Percentiles rank a stretch among this genome's conserved stretches.
Conservation (phyloP, 2,113 vertebrate species). For the Tyrannus savana region DNA sequence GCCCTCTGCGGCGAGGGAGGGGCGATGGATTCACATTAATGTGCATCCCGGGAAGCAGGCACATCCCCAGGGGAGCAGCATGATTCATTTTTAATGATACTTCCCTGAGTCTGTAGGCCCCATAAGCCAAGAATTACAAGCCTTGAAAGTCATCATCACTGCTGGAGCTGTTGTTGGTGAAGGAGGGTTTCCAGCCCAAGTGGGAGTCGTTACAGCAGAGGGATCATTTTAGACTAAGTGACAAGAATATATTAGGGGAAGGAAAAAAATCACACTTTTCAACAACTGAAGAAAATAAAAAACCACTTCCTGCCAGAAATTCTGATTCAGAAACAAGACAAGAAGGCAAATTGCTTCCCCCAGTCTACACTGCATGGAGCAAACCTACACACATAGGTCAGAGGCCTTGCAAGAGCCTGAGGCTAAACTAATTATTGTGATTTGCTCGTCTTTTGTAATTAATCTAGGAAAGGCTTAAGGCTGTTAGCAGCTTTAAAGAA, state of each 20-base stretch:
- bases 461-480: slow-evolving; percentile 85
- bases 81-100: slow-evolving; percentile 64
- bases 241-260: slow-evolving; percentile 63
- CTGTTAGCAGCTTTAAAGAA: slow-evolving; percentile 84
- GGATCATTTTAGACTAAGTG: slow-evolving; percentile 63
- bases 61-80: slow-evolving; percentile 26
- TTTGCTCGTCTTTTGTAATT: slow-evolving; percentile 88
- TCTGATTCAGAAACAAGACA: slow-evolving; percentile 57
- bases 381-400: slow-evolving; percentile 73
- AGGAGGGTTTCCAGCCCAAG: slow-evolving; percentile 61
- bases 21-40: slow-evolving; percentile 1
- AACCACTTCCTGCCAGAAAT: slow-evolving; percentile 41
- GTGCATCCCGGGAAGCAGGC: slow-evolving; percentile 36
- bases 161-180: slow-evolving; percentile 56
- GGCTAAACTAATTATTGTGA: slow-evolving; percentile 87
- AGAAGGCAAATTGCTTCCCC: slow-evolving; percentile 39
- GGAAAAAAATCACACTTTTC: slow-evolving; percentile 56
- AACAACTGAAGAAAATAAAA: slow-evolving; percentile 26
- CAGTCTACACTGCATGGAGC: background rate
- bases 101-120: slow-evolving; percentile 34
- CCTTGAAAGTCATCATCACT: slow-evolving; percentile 44
- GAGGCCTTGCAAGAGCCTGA: slow-evolving; percentile 73
- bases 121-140: slow-evolving; percentile 65
- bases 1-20: background rate
- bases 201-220: slow-evolving; percentile 49